phyloP scores from a whole-genome alignment of 2,888 invertebrate species.

The Lithophane semibrunnea region DNA sequence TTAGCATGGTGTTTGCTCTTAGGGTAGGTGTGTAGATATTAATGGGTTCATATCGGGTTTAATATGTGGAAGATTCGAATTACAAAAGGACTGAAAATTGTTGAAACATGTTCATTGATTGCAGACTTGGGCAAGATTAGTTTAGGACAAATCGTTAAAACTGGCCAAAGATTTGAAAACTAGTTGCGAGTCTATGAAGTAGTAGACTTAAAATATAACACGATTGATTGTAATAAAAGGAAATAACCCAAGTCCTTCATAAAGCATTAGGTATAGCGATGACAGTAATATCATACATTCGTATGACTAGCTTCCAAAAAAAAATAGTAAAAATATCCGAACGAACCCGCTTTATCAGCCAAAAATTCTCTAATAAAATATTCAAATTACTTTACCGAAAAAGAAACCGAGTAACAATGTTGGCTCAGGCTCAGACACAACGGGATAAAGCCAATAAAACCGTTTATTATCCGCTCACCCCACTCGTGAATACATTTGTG shows the following conservation, averaged over 20 bases:
- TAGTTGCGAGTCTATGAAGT: neutral
- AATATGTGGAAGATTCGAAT: neutral
- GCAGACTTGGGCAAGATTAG: neutral
- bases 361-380: constrained; percentile 70
- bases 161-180: neutral
- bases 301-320: constrained; percentile 11
- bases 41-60: neutral
- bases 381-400: constrained; percentile 74
- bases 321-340: constrained; percentile 31
- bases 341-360: constrained; percentile 57
- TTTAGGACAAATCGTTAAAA: neutral
- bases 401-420: constrained; percentile 75
- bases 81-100: neutral
- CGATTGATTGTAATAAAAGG: neutral
- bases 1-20: constrained; percentile 25
- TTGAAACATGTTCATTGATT: neutral
- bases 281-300: neutral
- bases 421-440: constrained; percentile 74
- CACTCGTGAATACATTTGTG: constrained; percentile 81
- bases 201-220: neutral
- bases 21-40: constrained; percentile 1
- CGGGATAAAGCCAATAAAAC: constrained; percentile 84
- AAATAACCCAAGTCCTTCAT: neutral
- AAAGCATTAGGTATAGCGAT: neutral
- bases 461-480: constrained; percentile 84